Percentiles rank a stretch among this genome's conserved stretches.
Evolutionary conservation across 2,113 vertebrate species (phyloP).

Genomic region (Gyps fulvus): DNA sequence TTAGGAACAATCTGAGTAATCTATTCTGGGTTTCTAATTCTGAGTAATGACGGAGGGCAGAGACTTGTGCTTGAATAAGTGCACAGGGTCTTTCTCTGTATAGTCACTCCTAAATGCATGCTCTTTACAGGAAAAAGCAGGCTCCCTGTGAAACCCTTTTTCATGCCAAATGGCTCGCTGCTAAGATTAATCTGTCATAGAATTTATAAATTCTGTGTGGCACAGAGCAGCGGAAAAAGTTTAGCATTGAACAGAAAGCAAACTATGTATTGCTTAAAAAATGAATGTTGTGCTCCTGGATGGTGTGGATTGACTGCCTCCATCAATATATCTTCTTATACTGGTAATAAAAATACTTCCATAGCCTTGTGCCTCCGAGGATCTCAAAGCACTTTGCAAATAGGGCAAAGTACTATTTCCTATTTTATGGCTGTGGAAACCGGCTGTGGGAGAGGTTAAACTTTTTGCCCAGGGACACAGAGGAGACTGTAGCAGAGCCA

Average conservation of each 20-base stretch:
- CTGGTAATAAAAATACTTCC: conserved; percentile 31
- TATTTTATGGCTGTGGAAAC: neutral
- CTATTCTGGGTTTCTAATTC: conserved; percentile 57
- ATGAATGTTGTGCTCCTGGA: neutral
- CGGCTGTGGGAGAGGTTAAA: neutral
- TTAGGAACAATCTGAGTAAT: conserved; percentile 35
- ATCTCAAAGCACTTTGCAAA: conserved; percentile 47
- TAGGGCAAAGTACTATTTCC: neutral
- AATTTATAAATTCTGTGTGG: conserved; percentile 65
- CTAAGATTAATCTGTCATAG: conserved; percentile 66
- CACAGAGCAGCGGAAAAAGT: conserved; percentile 34
- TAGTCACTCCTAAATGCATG: conserved; percentile 48
- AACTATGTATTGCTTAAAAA: conserved; percentile 44
- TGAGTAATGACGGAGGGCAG: conserved; percentile 65
- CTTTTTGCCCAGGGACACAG: neutral
- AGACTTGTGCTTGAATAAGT: conserved; percentile 55
- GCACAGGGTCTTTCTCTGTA: conserved; percentile 36
- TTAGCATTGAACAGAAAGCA: conserved; percentile 45
- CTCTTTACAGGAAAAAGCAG: conserved; percentile 66
- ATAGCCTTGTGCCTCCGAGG: conserved; percentile 23
- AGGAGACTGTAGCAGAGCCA: neutral
- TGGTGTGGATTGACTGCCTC: conserved; percentile 33
- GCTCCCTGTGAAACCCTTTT: conserved; percentile 62
- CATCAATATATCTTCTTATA: conserved; percentile 33
- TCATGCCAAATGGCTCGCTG: conserved; percentile 56